A percentile compares a stretch with the other conserved stretches of the same genome.
Evolutionary conservation across 2,888 invertebrate species (phyloP).

Genomic region (Cerastoderma edule): DNA sequence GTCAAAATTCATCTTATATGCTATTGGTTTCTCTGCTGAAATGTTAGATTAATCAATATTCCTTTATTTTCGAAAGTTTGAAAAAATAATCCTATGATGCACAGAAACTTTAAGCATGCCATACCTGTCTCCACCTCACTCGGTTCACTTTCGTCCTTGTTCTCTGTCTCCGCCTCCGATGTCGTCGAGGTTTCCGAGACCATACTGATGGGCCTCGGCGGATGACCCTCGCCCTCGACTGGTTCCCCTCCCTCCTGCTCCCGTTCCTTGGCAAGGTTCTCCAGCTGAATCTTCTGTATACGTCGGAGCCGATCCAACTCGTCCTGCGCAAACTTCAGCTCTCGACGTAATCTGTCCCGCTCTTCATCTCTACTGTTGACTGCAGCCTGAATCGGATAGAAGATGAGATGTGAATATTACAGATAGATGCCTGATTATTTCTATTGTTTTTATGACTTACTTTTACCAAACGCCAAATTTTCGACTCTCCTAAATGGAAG

Average conservation of each 20-base stretch:
- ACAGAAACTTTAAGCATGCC: too few relatives aligned
- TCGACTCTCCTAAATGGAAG: too few relatives aligned
- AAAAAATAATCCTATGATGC: too few relatives aligned
- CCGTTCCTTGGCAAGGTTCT: slow-evolving; percentile 36
- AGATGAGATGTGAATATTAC: too few relatives aligned
- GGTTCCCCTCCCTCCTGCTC: slow-evolving; percentile 37
- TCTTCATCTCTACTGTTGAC: slow-evolving; percentile 91
- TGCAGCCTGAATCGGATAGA: slow-evolving; percentile 89
- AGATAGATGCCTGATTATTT: too few relatives aligned
- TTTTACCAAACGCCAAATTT: too few relatives aligned
- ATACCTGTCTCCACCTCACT: slow-evolving; percentile 49
- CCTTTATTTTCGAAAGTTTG: too few relatives aligned
- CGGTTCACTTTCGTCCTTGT: slow-evolving; percentile 58
- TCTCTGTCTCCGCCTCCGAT: slow-evolving; percentile 60
- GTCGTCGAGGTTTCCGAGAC: slow-evolving; percentile 66
- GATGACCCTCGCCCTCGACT: slow-evolving; percentile 18
- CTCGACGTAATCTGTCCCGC: slow-evolving; percentile 89
- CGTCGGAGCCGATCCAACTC: slow-evolving; percentile 83
- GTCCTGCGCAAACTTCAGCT: slow-evolving; percentile 89
- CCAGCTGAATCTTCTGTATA: slow-evolving; percentile 64
- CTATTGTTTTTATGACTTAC: too few relatives aligned
- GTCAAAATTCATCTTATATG: too few relatives aligned
- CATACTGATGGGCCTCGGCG: slow-evolving; percentile 66
- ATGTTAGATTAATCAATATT: too few relatives aligned
- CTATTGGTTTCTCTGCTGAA: too few relatives aligned